Percentiles rank a stretch among this genome's conserved stretches.
Evolutionary conservation across 2,888 invertebrate species (phyloP).

Genomic region (Drosophila helvetica): DNA sequence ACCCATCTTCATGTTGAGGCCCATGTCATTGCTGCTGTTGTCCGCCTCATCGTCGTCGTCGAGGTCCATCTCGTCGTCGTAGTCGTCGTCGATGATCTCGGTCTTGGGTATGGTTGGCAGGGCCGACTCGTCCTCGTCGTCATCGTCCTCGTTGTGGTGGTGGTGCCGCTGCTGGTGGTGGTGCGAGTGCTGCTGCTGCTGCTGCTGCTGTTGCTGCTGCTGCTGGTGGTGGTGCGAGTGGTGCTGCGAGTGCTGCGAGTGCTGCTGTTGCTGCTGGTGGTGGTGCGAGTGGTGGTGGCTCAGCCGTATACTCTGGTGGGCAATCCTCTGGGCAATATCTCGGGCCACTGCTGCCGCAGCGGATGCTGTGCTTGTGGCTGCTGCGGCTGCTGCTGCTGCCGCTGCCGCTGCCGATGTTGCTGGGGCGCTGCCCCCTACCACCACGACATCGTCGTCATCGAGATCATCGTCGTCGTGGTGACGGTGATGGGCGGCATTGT

Average conservation of each 20-base stretch:
- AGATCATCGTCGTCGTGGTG: conserved; percentile 47
- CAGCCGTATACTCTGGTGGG: conserved; percentile 53
- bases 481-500: conserved; percentile 3
- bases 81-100: conserved; percentile 77
- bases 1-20: conserved; percentile 87
- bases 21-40: conserved; percentile 86
- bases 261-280: neutral
- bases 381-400: conserved; percentile 31
- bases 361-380: conserved; percentile 37
- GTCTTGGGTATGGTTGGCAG: conserved; percentile 65
- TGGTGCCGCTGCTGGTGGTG: conserved; percentile 2
- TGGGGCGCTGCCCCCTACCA: conserved; percentile 50
- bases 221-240: conserved; percentile 3
- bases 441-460: conserved; percentile 53
- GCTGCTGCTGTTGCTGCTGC: neutral
- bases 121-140: conserved; percentile 46
- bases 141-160: conserved; percentile 31
- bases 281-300: conserved; percentile 8
- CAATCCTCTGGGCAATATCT: conserved; percentile 65
- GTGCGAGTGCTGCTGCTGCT: conserved; percentile 1
- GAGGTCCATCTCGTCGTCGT: conserved; percentile 83
- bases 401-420: conserved; percentile 39
- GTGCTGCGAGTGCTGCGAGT: conserved; percentile 12
- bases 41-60: conserved; percentile 86
- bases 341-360: conserved; percentile 59